Conservation (phyloP, 2,888 invertebrate species). For the Tinea semifulvella region DNA sequence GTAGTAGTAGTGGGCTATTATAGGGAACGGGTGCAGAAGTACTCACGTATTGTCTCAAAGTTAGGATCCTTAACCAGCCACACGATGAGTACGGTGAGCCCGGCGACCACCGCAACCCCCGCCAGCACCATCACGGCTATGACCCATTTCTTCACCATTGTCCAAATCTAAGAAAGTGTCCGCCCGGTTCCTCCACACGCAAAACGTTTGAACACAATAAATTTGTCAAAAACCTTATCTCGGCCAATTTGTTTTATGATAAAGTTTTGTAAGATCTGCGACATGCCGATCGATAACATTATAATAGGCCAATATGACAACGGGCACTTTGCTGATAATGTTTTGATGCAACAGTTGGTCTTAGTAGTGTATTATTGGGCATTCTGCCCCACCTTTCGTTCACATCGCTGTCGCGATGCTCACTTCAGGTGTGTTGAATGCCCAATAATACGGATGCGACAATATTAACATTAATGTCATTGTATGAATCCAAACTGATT, state of each 20-base stretch:
- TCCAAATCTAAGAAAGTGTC: neutral
- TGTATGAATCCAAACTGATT: no score
- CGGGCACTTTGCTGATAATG: no score
- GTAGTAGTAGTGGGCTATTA: no score
- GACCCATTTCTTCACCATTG: slow-evolving; percentile 13
- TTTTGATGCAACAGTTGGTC: no score
- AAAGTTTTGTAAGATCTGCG: slow-evolving; percentile 4
- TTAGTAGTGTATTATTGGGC: no score
- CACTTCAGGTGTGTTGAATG: no score
- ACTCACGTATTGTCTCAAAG: slow-evolving; percentile 24
- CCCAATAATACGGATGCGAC: no score
- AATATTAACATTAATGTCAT: no score
- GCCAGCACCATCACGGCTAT: slow-evolving; percentile 5
- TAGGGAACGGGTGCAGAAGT: no score
- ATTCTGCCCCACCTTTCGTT: no score
- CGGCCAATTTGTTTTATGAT: neutral
- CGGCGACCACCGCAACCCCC: slow-evolving; percentile 20
- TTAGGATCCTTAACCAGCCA: slow-evolving; percentile 22
- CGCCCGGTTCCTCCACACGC: neutral
- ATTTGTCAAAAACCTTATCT: neutral
- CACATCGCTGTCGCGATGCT: no score
- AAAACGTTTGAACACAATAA: neutral
- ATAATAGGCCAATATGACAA: slow-evolving; percentile 6
- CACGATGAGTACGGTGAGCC: slow-evolving; percentile 25
- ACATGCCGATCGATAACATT: neutral